Percentiles rank a stretch among this genome's conserved stretches.
These are phyloP conservation scores for Silurus meridionalis DNA, from an alignment of 2,113 vertebrate species.

Conservation along the genomic window DNA sequence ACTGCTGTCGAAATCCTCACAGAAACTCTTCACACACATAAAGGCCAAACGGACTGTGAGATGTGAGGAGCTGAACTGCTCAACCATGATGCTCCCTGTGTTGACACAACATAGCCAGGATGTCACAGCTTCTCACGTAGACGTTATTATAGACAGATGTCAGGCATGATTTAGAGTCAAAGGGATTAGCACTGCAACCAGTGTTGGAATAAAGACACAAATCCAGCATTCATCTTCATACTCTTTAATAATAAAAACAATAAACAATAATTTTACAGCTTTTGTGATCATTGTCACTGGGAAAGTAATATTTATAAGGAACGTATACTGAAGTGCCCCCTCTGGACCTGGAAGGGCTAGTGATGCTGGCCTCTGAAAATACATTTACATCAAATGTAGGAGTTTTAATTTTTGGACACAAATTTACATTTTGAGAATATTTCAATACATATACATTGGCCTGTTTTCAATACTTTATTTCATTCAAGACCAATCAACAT, in stretches of 20 bases:
- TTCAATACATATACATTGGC: neutral
- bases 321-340: neutral
- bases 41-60: conserved; percentile 44
- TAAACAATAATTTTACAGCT: neutral
- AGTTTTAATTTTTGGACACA: neutral
- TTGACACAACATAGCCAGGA: conserved; percentile 68
- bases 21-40: conserved; percentile 43
- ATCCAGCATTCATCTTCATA: neutral
- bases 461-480: neutral
- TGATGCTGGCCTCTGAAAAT: neutral
- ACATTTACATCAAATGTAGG: neutral
- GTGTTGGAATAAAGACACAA: neutral
- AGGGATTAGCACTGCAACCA: conserved; percentile 1
- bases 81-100: conserved; percentile 62
- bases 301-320: neutral
- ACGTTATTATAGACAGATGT: conserved; percentile 36
- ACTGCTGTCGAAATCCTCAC: conserved; percentile 42
- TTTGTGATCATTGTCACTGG: neutral
- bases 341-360: neutral
- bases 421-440: neutral
- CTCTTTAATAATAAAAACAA: neutral
- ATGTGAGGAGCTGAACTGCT: conserved; percentile 45
- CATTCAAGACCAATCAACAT: no score
- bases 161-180: conserved; percentile 26
- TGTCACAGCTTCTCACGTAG: conserved; percentile 57